These are phyloP conservation scores for Petrocephalus schoutedeni DNA, from an alignment of 2,797 vertebrate species.

Conservation along the genomic window DNA sequence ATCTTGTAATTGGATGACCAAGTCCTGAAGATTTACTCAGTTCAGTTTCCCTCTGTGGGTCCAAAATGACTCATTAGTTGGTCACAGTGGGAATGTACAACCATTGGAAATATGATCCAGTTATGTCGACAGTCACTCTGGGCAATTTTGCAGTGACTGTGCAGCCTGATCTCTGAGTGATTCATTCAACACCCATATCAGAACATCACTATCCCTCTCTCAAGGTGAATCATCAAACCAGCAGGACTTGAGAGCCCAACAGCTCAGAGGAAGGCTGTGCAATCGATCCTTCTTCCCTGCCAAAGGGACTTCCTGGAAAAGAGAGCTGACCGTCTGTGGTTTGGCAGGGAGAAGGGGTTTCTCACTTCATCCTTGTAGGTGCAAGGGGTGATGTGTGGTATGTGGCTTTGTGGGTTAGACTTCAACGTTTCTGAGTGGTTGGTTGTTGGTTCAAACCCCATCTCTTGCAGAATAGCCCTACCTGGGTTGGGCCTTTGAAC, in stretches of 20 bases:
- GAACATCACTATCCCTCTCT: constrained; percentile 29
- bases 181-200: constrained; percentile 30
- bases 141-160: not conserved
- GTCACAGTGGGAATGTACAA: not conserved
- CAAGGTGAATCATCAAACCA: constrained; percentile 18
- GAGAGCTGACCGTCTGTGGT: constrained; percentile 21
- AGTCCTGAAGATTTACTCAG: not conserved
- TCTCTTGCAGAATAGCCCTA: not conserved
- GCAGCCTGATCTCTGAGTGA: constrained; percentile 16
- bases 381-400: not conserved
- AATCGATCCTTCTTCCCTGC: not conserved
- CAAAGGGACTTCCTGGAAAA: not conserved
- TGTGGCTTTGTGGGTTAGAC: not conserved
- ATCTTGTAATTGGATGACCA: not conserved
- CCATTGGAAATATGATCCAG: not conserved
- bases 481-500: not conserved
- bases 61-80: not conserved
- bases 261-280: constrained; percentile 11
- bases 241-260: not conserved
- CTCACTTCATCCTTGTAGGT: not conserved
- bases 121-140: not conserved
- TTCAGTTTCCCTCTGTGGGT: not conserved
- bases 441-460: not conserved
- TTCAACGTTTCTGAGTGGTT: not conserved
- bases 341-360: constrained; percentile 10